A percentile compares a stretch with the other conserved stretches of the same genome.
Evolutionary conservation across 2,113 vertebrate genomes (phyloP).

Genomic region (Dasyurus viverrinus): DNA sequence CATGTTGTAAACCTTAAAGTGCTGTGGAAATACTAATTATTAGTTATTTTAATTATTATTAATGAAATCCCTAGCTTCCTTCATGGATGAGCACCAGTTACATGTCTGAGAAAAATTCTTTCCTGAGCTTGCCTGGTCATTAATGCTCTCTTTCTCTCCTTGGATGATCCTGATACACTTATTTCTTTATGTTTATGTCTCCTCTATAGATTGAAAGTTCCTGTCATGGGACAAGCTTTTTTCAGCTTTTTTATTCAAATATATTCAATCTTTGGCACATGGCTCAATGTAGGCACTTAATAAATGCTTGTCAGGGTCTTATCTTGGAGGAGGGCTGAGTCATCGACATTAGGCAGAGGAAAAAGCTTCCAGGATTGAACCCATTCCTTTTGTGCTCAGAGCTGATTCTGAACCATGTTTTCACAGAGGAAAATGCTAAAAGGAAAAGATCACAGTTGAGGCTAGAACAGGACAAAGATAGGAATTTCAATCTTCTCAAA

Average conservation of each 20-base stretch:
- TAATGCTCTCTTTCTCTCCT: neutral
- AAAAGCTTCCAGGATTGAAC: neutral
- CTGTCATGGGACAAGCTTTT: neutral
- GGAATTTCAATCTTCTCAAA: neutral
- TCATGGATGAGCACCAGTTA: neutral
- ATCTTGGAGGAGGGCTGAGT: slow-evolving; percentile 22
- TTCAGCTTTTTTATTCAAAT: neutral
- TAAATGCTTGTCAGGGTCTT: slow-evolving; percentile 16
- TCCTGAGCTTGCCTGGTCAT: neutral
- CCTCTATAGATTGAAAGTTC: neutral
- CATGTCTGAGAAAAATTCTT: neutral
- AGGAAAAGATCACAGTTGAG: neutral
- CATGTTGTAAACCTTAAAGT: neutral
- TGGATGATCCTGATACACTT: neutral
- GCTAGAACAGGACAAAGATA: neutral
- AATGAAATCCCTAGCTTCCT: neutral
- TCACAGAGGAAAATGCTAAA: neutral
- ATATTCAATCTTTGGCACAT: slow-evolving; percentile 35
- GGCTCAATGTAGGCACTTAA: neutral
- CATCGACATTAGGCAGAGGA: neutral
- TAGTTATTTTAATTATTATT: neutral
- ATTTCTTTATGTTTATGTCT: neutral
- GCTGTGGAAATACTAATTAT: neutral
- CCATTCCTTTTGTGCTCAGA: slow-evolving; percentile 9
- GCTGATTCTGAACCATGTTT: neutral